These are phyloP conservation scores for Eubucco bourcierii DNA, from an alignment of 2,113 vertebrate genomes.

Conservation along the genomic window DNA sequence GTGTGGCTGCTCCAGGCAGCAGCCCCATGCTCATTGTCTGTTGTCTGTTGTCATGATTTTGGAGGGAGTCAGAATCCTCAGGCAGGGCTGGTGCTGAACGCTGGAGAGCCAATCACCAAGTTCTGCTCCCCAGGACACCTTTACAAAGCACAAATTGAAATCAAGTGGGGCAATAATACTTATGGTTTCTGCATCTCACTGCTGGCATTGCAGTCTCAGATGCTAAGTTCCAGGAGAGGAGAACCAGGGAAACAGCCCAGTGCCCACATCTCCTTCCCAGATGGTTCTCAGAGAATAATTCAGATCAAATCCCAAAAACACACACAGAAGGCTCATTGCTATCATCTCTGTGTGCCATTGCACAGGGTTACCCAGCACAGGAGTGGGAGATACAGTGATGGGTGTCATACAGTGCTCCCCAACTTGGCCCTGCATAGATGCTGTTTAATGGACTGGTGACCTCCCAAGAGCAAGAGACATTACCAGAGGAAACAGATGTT, in stretches of 20 bases:
- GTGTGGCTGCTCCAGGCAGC: background rate
- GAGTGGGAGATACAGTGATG: rapidly evolving
- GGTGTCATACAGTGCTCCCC: background rate
- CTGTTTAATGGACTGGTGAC: background rate
- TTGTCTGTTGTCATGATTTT: background rate
- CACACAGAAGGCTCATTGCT: background rate
- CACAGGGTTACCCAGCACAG: background rate
- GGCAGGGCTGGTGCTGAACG: background rate
- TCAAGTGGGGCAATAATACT: background rate
- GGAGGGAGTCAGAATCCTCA: background rate
- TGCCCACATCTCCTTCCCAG: background rate
- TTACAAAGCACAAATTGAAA: background rate
- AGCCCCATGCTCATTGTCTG: background rate
- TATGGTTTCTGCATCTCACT: background rate
- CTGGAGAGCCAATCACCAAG: background rate
- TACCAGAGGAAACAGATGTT: background rate
- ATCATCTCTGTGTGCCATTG: background rate
- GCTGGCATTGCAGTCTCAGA: background rate
- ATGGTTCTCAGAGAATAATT: background rate
- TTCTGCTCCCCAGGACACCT: background rate
- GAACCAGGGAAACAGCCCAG: background rate
- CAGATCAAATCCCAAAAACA: background rate
- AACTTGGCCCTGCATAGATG: background rate
- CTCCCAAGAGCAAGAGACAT: background rate
- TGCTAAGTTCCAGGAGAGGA: background rate